Conservation (phyloP, 1,140 invertebrate genomes). For the Apis mellifera region Amel_HAv3.1 CM009939.2:3406501-3407000, state of each 20-base stretch:
- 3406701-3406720: neutral
- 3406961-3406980: conserved; percentile 9
- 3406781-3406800: conserved; percentile 22
- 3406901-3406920: conserved; percentile 32
- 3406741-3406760: neutral
- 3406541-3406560: neutral
- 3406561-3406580: neutral
- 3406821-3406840: neutral
- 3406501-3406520: neutral
- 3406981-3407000: conserved; percentile 37
- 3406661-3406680: neutral
- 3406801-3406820: neutral
- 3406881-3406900: conserved; percentile 28
- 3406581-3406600: neutral
- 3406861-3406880: conserved; percentile 31
- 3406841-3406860: neutral
- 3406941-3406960: conserved; percentile 52
- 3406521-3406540: neutral
- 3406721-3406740: neutral
- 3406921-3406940: conserved; percentile 53
- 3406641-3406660: neutral
- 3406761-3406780: neutral
- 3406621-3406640: neutral
- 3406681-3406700: neutral
- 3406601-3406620: neutral